Base-by-base conservation (phyloP, 2,113 vertebrate species). In the Onychostruthus taczanowskii region DNA sequence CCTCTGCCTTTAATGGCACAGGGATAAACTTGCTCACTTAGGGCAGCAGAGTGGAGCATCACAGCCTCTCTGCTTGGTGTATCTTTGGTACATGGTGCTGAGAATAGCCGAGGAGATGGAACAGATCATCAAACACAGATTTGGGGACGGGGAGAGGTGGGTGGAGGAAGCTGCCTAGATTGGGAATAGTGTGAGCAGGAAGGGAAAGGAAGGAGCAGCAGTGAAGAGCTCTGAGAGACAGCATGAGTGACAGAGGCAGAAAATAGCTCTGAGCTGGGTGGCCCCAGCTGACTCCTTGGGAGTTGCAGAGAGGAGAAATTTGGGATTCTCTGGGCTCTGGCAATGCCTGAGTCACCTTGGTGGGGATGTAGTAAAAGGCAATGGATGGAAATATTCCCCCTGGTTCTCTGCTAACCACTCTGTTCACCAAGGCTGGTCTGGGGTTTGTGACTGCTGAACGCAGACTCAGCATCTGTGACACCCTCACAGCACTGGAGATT, bases 131-230 rank as follows among this genome's bases (percentile, higher is more conserved):
- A 74, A 69, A 83, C 28, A 50, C 13, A 28, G 75, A 91, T 85
- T 33, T 84, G 73, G 80, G 86, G 62, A 64, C 6, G 14, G 75
- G 55, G 85, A 90, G 44, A 95, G 80, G 92, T 93, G 91, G 93
- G 95, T 92, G 89, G 95, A 89, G 80, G 86, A 94, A 93, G 83
- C 87, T 91, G 89, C 77, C 77, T 77, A 30, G 86, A 74, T 61
- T 3, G 2, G 69, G 76, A 93, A 64, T 52, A 95, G 90, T 20
- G 61, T 61, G 83, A 96, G 72, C 75, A 64, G 82, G 81, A 91
- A 87, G 46, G 59, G 67, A 90, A 84, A 89, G 69, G 79, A 85
- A 76, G 53, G 69, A 90, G 53, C 58, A 90, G 87, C 73, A 95
- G 46, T 18, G n/a, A 80, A 74, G 61, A 87, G 81, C 59, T 84